phyloP scores from a whole-genome alignment of 2,888 invertebrate species.

The Lacanobia oleracea region DNA sequence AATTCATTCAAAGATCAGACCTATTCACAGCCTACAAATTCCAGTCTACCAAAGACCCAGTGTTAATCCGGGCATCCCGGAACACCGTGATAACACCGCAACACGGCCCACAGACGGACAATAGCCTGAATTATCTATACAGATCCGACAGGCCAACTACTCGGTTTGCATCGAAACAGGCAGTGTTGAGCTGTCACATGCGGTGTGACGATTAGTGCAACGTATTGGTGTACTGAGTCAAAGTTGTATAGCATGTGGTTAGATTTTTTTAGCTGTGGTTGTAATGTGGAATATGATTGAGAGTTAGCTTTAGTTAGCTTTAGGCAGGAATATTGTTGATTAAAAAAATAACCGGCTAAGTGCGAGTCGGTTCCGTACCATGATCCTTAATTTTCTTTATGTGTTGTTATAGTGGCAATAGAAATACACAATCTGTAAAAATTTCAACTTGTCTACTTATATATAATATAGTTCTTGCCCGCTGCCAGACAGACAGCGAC shows the following conservation, averaged over 20 bases:
- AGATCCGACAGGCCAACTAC: slow-evolving; percentile 65
- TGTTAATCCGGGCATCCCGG: slow-evolving; percentile 42
- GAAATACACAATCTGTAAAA: too few species aligned
- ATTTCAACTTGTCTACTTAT: too few species aligned
- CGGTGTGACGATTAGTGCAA: slow-evolving; percentile 6
- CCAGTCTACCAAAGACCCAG: slow-evolving; percentile 15
- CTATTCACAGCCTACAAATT: slow-evolving; percentile 23
- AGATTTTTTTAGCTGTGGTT: not conserved
- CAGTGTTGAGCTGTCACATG: slow-evolving; percentile 33
- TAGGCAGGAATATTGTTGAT: too few species aligned
- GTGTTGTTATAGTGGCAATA: too few species aligned
- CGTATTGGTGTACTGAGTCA: slow-evolving; percentile 15
- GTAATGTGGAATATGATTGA: too few species aligned
- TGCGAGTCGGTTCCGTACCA: too few species aligned
- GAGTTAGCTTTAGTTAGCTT: too few species aligned
- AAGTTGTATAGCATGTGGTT: not conserved
- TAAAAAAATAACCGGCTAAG: too few species aligned
- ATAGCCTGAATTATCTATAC: slow-evolving; percentile 75
- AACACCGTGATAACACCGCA: slow-evolving; percentile 61
- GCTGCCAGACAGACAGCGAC: too few species aligned
- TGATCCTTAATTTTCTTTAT: too few species aligned
- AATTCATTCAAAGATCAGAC: slow-evolving; percentile 4
- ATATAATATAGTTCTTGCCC: too few species aligned
- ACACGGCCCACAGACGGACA: slow-evolving; percentile 68
- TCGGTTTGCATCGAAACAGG: slow-evolving; percentile 42